A percentile compares a stretch with the other conserved stretches of the same genome.
Conservation (phyloP, 1,140 invertebrate species). For the Trichonephila clavipes region DNA sequence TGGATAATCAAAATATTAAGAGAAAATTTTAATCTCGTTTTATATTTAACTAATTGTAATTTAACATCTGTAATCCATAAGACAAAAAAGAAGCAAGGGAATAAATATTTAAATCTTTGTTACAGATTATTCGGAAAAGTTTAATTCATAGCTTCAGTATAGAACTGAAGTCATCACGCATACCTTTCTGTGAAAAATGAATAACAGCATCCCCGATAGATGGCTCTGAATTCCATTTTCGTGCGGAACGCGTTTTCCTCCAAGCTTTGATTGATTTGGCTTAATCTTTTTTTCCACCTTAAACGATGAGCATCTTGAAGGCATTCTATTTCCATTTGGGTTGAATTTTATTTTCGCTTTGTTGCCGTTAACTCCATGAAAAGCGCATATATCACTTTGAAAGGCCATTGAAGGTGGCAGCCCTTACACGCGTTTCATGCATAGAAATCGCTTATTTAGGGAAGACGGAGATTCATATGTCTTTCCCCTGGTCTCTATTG, state of each 20-base stretch:
- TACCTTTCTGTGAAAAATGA: not conserved
- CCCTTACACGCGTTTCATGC: slow-evolving; percentile 9
- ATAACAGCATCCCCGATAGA: not conserved
- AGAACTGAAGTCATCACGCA: no score
- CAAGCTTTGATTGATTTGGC: slow-evolving; percentile 49
- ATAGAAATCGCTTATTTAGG: slow-evolving; percentile 53
- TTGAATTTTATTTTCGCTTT: slow-evolving; percentile 45
- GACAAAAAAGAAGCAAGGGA: no score
- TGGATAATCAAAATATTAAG: no score
- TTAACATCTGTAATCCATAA: no score
- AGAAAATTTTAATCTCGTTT: no score
- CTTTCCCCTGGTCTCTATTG: not conserved
- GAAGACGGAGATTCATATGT: not conserved
- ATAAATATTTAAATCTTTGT: no score
- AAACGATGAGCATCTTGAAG: slow-evolving; percentile 46
- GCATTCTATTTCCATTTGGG: slow-evolving; percentile 45
- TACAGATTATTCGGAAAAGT: no score
- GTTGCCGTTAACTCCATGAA: slow-evolving; percentile 56
- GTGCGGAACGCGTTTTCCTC: slow-evolving; percentile 23
- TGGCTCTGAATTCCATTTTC: not conserved
- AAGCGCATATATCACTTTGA: slow-evolving; percentile 23
- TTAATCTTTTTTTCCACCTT: slow-evolving; percentile 48
- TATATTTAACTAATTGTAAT: no score
- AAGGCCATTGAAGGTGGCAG: slow-evolving; percentile 49
- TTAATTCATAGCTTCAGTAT: no score